Evolutionary conservation across 1,140 invertebrate species (phyloP).

Genomic region (Drosophila funebris): DNA sequence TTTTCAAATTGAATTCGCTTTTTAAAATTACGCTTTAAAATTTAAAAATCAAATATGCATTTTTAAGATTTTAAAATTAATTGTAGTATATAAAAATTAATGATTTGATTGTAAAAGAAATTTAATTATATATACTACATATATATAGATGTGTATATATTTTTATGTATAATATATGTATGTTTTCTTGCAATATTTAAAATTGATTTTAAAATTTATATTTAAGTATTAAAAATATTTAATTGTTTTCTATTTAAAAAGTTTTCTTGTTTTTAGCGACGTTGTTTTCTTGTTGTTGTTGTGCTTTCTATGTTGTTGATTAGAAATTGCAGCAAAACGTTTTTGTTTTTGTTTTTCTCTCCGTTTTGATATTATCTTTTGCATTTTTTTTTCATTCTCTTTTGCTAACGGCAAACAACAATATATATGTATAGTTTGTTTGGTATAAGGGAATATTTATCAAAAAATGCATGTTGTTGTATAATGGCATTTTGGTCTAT

Average conservation of each 20-base stretch:
- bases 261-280: conserved; percentile 83
- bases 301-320: conserved; percentile 50
- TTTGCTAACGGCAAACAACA: conserved; percentile 71
- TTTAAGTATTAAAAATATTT: conserved; percentile 49
- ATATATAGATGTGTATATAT: conserved; percentile 51
- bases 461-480: conserved; percentile 42
- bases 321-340: conserved; percentile 67
- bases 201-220: conserved; percentile 50
- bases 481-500: conserved; percentile 48
- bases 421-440: conserved; percentile 31
- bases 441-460: conserved; percentile 41
- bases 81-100: conserved; percentile 53
- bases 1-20: conserved; percentile 55
- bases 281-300: conserved; percentile 65
- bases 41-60: conserved; percentile 71
- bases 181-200: conserved; percentile 59
- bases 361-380: conserved; percentile 57
- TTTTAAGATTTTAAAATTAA: conserved; percentile 69
- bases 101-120: conserved; percentile 57
- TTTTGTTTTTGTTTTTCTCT: conserved; percentile 82
- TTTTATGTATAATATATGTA: conserved; percentile 40
- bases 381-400: conserved; percentile 12
- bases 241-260: conserved; percentile 58
- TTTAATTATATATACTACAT: conserved; percentile 45
- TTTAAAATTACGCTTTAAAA: conserved; percentile 77